Percentiles rank a stretch among this genome's conserved stretches.
phyloP scores from a whole-genome alignment of 2,113 vertebrate species.

The Charadrius vociferus region DNA sequence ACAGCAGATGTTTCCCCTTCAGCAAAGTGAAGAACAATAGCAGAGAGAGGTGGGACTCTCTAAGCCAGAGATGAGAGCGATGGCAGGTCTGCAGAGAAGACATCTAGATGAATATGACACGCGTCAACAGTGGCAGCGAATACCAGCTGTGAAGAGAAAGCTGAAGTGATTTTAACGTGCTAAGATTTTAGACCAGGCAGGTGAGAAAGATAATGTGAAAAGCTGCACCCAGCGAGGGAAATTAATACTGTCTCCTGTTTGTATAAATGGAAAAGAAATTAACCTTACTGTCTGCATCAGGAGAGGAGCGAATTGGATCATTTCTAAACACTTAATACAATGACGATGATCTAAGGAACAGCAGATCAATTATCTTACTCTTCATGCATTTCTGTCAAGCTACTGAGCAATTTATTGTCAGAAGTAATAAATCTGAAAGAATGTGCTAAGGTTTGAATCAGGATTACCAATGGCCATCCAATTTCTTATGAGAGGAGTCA shows the following conservation, averaged over 20 bases:
- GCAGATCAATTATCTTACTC: slow-evolving; percentile 16
- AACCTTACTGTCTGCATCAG: slow-evolving; percentile 31
- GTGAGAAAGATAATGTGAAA: not conserved
- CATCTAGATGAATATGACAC: not conserved
- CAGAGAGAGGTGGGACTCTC: slow-evolving; percentile 20
- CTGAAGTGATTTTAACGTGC: not conserved
- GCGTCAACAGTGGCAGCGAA: not conserved
- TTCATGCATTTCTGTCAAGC: slow-evolving; percentile 22
- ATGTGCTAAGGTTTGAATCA: not conserved
- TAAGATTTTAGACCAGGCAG: slow-evolving; percentile 2
- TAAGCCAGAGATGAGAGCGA: slow-evolving; percentile 19
- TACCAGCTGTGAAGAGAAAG: slow-evolving; percentile 17
- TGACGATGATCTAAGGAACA: not conserved
- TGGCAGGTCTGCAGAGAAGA: slow-evolving; percentile 42
- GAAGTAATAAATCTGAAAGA: slow-evolving; percentile 37
- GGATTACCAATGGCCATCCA: slow-evolving; percentile 6
- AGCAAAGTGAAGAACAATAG: slow-evolving; percentile 59
- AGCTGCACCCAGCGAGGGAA: not conserved
- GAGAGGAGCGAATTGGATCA: not conserved
- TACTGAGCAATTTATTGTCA: slow-evolving; percentile 38
- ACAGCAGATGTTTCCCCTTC: slow-evolving; percentile 76
- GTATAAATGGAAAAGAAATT: slow-evolving; percentile 28
- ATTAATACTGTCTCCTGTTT: slow-evolving; percentile 7
- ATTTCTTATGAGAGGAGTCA: slow-evolving; percentile 24
- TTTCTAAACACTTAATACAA: not conserved